phyloP scores from a whole-genome alignment of 2,113 vertebrate genomes.

The Porphyrio hochstetteri region DNA sequence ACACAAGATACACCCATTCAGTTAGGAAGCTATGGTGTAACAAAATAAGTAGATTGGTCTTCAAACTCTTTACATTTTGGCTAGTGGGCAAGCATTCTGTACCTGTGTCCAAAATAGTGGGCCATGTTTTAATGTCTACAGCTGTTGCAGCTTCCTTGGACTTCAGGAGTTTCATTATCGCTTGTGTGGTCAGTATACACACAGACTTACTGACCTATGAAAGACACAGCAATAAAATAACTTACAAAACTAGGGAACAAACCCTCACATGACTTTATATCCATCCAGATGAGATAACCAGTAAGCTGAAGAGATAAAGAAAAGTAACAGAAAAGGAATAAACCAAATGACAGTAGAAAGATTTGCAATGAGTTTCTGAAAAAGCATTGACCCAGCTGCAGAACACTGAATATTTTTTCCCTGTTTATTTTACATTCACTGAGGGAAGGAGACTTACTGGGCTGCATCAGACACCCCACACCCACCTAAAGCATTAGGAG shows the following conservation, averaged over 20 bases:
- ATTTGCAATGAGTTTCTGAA: neutral
- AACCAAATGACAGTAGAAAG: neutral
- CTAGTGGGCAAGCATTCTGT: neutral
- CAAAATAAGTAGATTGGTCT: neutral
- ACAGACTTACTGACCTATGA: conserved; percentile 93
- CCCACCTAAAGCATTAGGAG: neutral
- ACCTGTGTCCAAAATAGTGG: conserved; percentile 94
- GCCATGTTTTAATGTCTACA: conserved; percentile 93
- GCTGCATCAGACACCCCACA: neutral
- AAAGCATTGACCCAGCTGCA: neutral
- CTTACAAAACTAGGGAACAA: neutral
- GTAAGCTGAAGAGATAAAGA: neutral
- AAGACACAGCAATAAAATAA: neutral
- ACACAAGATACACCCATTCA: neutral
- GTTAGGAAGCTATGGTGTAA: neutral
- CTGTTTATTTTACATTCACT: neutral
- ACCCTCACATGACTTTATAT: neutral
- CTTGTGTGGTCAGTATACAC: conserved; percentile 94
- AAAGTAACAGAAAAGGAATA: neutral
- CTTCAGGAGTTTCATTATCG: conserved; percentile 92
- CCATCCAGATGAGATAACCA: neutral
- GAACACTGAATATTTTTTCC: neutral
- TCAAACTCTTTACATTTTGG: neutral
- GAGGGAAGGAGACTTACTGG: neutral
- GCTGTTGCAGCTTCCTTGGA: conserved; percentile 93